Evolutionary conservation across 1,140 invertebrate species (phyloP), one percentile per base, ranked within the genome.

Genomic region (Formica exsecta): DNA sequence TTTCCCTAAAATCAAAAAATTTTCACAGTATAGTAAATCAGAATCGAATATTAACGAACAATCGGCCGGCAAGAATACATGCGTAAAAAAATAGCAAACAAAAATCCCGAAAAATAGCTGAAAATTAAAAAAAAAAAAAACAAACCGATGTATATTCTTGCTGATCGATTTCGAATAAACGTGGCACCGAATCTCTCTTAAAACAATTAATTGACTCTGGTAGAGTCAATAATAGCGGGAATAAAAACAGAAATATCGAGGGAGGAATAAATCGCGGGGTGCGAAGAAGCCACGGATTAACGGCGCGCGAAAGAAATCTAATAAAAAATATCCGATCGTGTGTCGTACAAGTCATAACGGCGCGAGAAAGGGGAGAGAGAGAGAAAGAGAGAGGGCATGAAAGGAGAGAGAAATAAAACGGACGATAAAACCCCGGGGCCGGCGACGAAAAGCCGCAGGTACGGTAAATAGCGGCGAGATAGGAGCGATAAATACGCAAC

Each of bases 401-500:
- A 29, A 29, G 25, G 25, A 68, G 22, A 36, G 70, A 36, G 11
- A 16, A 54, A 54, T 44, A 29, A 59, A 54, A 29, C 44, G 76
- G 19, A 62, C 22, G 51, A 83, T 51, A 54, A 77, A 86, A 61
- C 38, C 19, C 38, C 16, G 16, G 22, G 32, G 16, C 19, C 22
- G 48, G 38, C 77, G 61, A 51, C 71, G 57, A 86, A 75, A 83
- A 75, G 65, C 59, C 41, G 48, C 76, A 79, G 64, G 76, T 81
- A 86, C 59, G 76, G 75, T 81, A 77, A 88, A 86, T 81, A 88
- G 61, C 79, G 84, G 66, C 65, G 65, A 89, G 85, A 77, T 75
- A 74, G 81, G 9, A 83, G 73, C 81, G 84, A 86, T 91, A 90
- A 88, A 90, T 86, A 89, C 88, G 70, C 74, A 81, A 88, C 83